Base-by-base conservation (phyloP, 2,113 vertebrate species). In the Megalops atlanticus region DNA sequence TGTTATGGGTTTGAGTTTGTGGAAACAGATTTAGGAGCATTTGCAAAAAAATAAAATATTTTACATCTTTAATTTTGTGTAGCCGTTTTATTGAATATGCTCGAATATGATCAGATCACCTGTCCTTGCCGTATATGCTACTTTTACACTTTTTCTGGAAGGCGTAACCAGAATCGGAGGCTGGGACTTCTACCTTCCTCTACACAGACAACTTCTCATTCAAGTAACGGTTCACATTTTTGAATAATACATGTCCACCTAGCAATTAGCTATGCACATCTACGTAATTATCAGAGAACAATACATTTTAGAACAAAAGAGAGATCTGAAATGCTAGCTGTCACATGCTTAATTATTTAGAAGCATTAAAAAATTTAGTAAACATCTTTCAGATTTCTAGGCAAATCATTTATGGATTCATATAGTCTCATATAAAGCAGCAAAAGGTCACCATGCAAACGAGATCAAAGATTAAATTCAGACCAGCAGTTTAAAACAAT, bases 11-110 rank as follows among this genome's bases (percentile, higher is more conserved):
- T 96, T 96, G 94, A 95, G 93, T 95, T 96, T 97, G 96, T 97
- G 95, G 94, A 98, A 95, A 94, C 95, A 97, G 96, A 98, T 98
- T 98, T 98, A 97, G 96, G 96, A 96, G 95, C 95, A 98, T 98
- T 98, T 99, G 97, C 97, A 97, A 96, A 97, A 97, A 98, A 98
- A 97, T 97, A 98, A 95, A 99, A 96, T 97, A 98, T 98, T 98
- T 99, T 97, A 98, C 96, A 96, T 91, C 90, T 88, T 91, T 81
- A 86, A 64, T 16, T 16, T 47, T 80, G 40, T 76, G 33, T 45
- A 8, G 35, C 72, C 35, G 14, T 47, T 64, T 78, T 64, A 58
- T 64, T n/a, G 8, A 64, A 31, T 54, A 24, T n/a, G n/a, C n/a
- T 64, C n/a, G 4, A 54, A 54, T 24, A 24, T 54, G 47, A 14